phyloP scores from a whole-genome alignment of 2,113 vertebrate species.

The Megaceryle maxima region DNA sequence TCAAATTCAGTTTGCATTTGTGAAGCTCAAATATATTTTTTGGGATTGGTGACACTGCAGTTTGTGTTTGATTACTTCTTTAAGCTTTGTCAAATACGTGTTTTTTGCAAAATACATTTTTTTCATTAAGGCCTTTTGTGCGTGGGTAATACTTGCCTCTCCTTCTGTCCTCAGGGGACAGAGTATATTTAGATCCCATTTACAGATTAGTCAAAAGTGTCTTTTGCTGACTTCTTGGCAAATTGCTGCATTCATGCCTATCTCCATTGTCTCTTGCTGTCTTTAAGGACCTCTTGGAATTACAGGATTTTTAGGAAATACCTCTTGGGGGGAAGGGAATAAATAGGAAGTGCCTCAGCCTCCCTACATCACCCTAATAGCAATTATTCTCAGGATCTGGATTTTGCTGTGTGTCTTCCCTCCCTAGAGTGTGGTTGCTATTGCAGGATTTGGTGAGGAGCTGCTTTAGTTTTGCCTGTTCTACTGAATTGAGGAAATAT shows the following conservation, averaged over 20 bases:
- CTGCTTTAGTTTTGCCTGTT: not conserved
- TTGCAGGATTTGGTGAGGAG: not conserved
- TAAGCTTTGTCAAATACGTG: not conserved
- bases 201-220: not conserved
- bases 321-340: fast-evolving
- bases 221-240: not conserved
- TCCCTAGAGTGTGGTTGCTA: not conserved
- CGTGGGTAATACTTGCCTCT: not conserved
- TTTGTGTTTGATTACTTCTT: not conserved
- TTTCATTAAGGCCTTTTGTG: not conserved
- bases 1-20: not conserved
- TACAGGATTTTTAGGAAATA: not conserved
- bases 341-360: not conserved
- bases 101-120: not conserved
- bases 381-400: not conserved
- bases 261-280: not conserved
- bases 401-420: not conserved
- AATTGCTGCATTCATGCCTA: not conserved
- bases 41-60: not conserved
- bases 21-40: not conserved
- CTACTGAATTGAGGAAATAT: not conserved
- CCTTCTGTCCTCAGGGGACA: not conserved
- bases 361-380: not conserved
- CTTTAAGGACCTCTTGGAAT: not conserved
- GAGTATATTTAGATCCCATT: not conserved